These are phyloP conservation scores for Drosophila falleni DNA, from an alignment of 2,888 invertebrate genomes.

Conservation along the genomic window DNA sequence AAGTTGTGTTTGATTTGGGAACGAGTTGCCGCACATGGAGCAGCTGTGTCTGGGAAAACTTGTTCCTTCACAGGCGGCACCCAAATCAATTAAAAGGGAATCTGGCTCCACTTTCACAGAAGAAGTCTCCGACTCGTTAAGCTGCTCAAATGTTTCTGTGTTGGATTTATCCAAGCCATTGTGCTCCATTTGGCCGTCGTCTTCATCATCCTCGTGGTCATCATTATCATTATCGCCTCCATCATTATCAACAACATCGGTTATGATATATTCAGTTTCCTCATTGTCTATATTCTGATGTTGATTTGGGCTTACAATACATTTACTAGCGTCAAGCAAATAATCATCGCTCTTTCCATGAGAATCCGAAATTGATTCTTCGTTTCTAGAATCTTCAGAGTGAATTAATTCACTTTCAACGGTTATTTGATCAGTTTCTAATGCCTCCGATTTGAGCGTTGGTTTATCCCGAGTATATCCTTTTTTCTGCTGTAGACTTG, in stretches of 20 bases:
- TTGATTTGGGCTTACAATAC: slow-evolving; percentile 12
- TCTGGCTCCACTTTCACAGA: neutral
- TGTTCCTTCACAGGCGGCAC: slow-evolving; percentile 31
- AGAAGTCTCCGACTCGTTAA: neutral
- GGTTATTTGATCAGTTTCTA: neutral
- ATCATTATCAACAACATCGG: slow-evolving; percentile 18
- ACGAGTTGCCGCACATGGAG: slow-evolving; percentile 49
- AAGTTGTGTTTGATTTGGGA: slow-evolving; percentile 35
- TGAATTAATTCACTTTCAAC: neutral
- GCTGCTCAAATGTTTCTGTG: neutral
- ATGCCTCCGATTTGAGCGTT: neutral
- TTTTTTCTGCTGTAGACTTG: neutral
- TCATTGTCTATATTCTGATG: slow-evolving; percentile 20
- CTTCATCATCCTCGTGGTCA: neutral
- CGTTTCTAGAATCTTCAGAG: neutral
- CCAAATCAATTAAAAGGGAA: slow-evolving; percentile 32
- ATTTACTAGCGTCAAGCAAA: slow-evolving; percentile 20
- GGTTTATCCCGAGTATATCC: neutral
- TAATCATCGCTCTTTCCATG: slow-evolving; percentile 3
- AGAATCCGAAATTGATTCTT: neutral
- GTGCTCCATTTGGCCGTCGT: neutral
- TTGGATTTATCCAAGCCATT: neutral
- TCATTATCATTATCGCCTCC: neutral
- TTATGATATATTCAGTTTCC: slow-evolving; percentile 29
- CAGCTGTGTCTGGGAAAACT: slow-evolving; percentile 42